Evolutionary conservation across 2,888 invertebrate genomes (phyloP).

Genomic region (Parapristionchus giblindavisi): DNA sequence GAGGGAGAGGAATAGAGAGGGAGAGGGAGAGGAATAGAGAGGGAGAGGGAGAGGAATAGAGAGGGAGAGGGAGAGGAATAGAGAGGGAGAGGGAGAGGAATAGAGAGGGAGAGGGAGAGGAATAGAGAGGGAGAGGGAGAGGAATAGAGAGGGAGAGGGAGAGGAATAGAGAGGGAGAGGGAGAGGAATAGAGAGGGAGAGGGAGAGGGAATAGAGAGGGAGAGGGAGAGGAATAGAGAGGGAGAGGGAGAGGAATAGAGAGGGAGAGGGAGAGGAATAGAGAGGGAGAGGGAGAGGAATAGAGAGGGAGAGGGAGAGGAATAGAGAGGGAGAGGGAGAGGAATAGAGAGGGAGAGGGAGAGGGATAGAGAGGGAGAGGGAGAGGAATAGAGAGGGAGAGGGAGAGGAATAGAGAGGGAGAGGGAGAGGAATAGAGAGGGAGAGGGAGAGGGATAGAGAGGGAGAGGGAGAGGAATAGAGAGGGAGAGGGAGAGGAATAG

Average conservation of each 20-base stretch:
- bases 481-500: not conserved
- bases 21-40: conserved; percentile 9
- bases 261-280: conserved; percentile 2
- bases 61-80: not conserved
- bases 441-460: conserved; percentile 9
- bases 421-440: not conserved
- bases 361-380: not conserved
- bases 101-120: conserved; percentile 4
- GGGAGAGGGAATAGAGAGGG: not conserved
- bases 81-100: conserved; percentile 7
- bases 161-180: conserved; percentile 15
- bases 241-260: conserved; percentile 3
- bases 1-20: not conserved
- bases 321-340: conserved; percentile 5
- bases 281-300: not conserved
- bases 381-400: conserved; percentile 17
- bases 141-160: not conserved
- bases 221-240: not conserved
- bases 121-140: not conserved
- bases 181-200: no score
- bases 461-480: not conserved
- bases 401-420: not conserved
- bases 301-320: conserved; percentile 7
- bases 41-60: not conserved
- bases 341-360: not conserved